Evolutionary conservation across 2,797 vertebrate genomes (phyloP).

Genomic region (Tenualosa ilisha): DNA sequence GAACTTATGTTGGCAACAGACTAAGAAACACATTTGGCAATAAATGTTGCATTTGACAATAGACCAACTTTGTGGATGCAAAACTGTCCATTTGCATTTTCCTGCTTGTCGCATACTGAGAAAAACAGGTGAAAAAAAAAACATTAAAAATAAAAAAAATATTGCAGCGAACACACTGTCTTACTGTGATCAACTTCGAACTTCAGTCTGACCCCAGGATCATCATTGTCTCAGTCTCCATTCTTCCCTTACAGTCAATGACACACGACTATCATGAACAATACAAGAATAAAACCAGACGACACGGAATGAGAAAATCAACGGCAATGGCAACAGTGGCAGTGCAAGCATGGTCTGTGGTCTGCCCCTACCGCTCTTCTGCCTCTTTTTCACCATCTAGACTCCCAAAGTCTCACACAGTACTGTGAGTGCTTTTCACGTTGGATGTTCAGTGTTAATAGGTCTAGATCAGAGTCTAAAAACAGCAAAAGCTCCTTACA

Average conservation of each 20-base stretch:
- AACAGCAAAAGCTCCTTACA: slow-evolving; percentile 73
- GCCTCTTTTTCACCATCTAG: slow-evolving; percentile 47
- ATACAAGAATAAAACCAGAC: slow-evolving; percentile 43
- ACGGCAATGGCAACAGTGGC: slow-evolving; percentile 66
- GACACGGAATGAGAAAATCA: slow-evolving; percentile 53
- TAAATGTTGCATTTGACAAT: slow-evolving; percentile 12
- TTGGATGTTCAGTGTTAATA: slow-evolving; percentile 59
- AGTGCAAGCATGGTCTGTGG: slow-evolving; percentile 71
- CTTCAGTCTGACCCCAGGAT: neutral
- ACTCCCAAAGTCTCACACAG: slow-evolving; percentile 48
- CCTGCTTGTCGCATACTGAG: neutral
- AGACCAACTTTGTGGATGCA: neutral
- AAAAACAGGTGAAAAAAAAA: neutral
- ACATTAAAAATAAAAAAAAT: neutral
- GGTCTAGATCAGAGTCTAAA: slow-evolving; percentile 64
- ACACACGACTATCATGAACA: slow-evolving; percentile 13
- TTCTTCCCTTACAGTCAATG: slow-evolving; percentile 47
- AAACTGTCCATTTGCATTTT: slow-evolving; percentile 1
- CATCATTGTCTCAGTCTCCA: neutral
- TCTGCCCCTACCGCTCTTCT: slow-evolving; percentile 14
- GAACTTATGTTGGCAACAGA: slow-evolving; percentile 25
- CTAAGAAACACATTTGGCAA: slow-evolving; percentile 26
- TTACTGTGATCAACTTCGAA: neutral
- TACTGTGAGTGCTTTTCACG: slow-evolving; percentile 57
- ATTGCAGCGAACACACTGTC: neutral